Percentiles rank a stretch among this genome's conserved stretches.
Evolutionary conservation across 2,113 vertebrate species (phyloP).

Genomic region (Lynx canadensis): DNA sequence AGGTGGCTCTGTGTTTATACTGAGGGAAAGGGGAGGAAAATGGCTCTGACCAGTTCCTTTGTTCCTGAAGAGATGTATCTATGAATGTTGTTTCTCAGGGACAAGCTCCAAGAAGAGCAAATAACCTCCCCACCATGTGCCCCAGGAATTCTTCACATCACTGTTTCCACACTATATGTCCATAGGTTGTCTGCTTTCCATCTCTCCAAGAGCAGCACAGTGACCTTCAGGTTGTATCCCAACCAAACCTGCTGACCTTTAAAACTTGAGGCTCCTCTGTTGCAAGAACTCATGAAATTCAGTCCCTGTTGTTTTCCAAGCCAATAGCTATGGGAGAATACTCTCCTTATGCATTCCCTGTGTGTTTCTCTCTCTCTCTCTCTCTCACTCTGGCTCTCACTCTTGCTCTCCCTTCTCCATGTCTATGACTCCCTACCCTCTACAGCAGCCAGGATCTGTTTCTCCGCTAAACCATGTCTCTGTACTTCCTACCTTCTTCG

Average conservation of each 20-base stretch:
- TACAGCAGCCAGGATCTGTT: neutral
- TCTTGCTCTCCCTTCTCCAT: neutral
- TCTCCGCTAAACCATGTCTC: neutral
- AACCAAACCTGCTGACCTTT: neutral
- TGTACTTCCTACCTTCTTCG: neutral
- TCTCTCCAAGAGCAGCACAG: neutral
- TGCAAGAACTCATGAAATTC: neutral
- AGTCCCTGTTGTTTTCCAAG: neutral
- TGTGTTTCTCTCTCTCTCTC: neutral
- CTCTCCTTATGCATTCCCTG: neutral
- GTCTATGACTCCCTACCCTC: neutral
- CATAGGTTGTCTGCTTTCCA: neutral
- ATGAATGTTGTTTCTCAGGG: neutral
- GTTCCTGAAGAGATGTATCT: neutral
- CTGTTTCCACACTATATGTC: neutral
- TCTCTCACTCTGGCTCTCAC: neutral
- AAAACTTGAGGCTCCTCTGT: neutral
- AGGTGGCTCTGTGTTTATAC: neutral
- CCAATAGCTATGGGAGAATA: neutral
- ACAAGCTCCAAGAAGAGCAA: neutral
- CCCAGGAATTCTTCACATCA: neutral
- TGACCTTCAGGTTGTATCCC: neutral
- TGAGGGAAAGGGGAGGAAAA: neutral
- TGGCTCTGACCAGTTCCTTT: neutral
- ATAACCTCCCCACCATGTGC: neutral